Percentiles rank a stretch among this genome's conserved stretches.
Evolutionary conservation across 2,888 invertebrate genomes (phyloP).

Genomic region (Xestia rhomboidea): DNA sequence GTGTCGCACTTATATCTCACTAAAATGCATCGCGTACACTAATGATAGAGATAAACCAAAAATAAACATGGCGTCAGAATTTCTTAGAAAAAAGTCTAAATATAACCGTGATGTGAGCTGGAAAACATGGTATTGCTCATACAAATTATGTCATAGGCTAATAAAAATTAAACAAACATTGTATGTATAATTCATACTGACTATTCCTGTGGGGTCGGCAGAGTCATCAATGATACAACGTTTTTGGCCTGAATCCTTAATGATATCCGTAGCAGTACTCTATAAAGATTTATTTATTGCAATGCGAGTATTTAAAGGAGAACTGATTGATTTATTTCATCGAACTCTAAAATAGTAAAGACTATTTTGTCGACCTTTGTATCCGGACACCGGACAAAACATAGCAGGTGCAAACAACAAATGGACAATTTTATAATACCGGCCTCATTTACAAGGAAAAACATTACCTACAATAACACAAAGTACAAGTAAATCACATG

Average conservation of each 20-base stretch:
- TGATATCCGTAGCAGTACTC: background rate
- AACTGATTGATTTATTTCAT: background rate
- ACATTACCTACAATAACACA: background rate
- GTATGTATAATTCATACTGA: slow-evolving; percentile 21
- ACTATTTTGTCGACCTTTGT: background rate
- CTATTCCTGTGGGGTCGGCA: slow-evolving; percentile 1
- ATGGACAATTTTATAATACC: background rate
- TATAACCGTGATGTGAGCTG: slow-evolving; percentile 68
- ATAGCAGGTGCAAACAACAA: slow-evolving; percentile 2
- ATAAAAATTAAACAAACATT: slow-evolving; percentile 43
- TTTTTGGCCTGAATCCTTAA: background rate
- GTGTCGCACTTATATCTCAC: slow-evolving; percentile 8
- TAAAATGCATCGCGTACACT: slow-evolving; percentile 29
- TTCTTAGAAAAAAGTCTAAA: slow-evolving; percentile 67
- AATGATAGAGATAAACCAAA: slow-evolving; percentile 53
- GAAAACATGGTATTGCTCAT: slow-evolving; percentile 56
- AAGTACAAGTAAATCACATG: background rate
- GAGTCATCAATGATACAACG: slow-evolving; percentile 4
- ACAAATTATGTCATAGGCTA: slow-evolving; percentile 57
- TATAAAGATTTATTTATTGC: background rate
- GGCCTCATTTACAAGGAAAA: slow-evolving; percentile 25
- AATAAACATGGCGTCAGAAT: slow-evolving; percentile 69
- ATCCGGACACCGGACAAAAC: background rate
- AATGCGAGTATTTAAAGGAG: background rate
- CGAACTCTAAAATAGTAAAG: no score